Evolutionary conservation across 2,888 invertebrate genomes (phyloP), one percentile per base, ranked within the genome.

Genomic region (Neoascia interrupta): DNA sequence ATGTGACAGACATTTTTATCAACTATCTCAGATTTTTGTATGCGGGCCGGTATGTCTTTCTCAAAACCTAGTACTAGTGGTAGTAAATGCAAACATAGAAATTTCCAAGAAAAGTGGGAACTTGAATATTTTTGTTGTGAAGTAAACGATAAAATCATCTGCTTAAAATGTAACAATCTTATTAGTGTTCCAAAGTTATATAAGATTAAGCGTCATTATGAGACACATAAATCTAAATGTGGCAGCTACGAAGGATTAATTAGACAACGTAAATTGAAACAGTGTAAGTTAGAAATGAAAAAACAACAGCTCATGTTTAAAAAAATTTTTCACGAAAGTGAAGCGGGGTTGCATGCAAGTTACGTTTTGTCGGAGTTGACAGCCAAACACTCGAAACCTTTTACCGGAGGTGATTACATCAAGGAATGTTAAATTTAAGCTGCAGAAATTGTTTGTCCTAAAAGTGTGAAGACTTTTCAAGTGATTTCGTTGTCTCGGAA

Each of bases 371-470:
- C 66, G 19, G 66, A 80, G 72, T 61, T 81, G 58, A 70, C 80
- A 70, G 80, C 81, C 63, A 75, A 81, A 81, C 68, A 81, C 53
- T 76, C 69, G 26, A 75, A 81, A 58, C 61, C 73, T 70, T 81
- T 82, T 80, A 51, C 56, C 61, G 81, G 81, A 69, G 81, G 73
- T 72, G 73, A 81, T 68, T 81, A 80, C 58, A 81, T 73, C 49
- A 81, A 81, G 58, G 53, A 81, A 76, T 81, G 81, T 53, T 37
- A 80, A 61, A 81, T 74, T 73, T 79, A 80, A 63, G 53, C 72
- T 74, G 75, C 23, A 61, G 69, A 82, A 82, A 79, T 82, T 72
- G 70, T 81, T 81, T 82, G 81, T 69, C 81, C 75, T 37, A 66
- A 36, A 79, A 81, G 58, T 79, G 18, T 54, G 68, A 79, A 79